A percentile compares a stretch with the other conserved stretches of the same genome.
Evolutionary conservation across 2,797 vertebrate species (phyloP).

Genomic region (Lepilemur ruficaudatus): DNA sequence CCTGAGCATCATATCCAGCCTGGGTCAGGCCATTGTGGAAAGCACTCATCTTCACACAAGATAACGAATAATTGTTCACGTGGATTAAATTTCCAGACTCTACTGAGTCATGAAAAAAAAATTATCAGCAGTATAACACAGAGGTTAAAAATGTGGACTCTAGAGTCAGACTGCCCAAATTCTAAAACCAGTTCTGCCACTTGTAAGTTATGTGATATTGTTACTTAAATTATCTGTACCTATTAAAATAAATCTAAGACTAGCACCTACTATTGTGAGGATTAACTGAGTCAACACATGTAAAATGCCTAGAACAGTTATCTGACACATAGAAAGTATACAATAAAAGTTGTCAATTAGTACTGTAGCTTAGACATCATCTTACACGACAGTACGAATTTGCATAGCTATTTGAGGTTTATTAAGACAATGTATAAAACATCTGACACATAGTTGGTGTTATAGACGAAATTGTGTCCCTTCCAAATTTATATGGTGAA

Average conservation of each 20-base stretch:
- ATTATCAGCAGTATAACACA: neutral
- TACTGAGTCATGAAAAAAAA: neutral
- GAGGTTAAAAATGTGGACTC: neutral
- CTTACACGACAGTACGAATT: neutral
- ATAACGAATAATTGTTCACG: neutral
- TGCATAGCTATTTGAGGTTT: neutral
- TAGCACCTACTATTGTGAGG: neutral
- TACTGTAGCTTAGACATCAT: neutral
- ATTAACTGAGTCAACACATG: neutral
- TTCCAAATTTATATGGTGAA: neutral
- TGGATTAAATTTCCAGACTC: neutral
- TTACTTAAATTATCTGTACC: neutral
- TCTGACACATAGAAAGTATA: neutral
- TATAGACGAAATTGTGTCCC: neutral
- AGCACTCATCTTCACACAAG: neutral
- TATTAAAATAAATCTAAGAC: neutral
- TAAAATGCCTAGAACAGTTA: neutral
- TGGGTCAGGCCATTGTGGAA: neutral
- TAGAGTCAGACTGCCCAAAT: neutral
- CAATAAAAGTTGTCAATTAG: neutral
- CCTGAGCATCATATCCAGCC: neutral
- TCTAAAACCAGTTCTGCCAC: neutral
- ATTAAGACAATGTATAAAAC: neutral
- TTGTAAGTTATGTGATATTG: neutral
- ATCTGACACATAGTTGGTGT: neutral